Base-by-base conservation (phyloP, 2,888 invertebrate species). In the Rosalia funebris region DNA sequence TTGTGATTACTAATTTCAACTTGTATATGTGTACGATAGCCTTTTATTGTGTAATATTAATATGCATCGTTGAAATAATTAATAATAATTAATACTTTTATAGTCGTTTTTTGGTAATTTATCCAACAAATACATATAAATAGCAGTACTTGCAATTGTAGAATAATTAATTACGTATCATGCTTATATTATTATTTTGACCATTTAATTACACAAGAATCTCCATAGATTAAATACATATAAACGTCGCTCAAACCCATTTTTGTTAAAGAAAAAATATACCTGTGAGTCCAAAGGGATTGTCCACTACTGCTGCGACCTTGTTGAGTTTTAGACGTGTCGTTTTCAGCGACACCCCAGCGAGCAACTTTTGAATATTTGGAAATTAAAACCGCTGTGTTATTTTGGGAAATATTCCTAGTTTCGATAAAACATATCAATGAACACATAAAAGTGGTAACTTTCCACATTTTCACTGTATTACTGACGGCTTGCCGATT, bases 341-440 rank as follows among this genome's bases (percentile, higher is more conserved):
- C 17, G 41, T 71, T 59, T 41, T 64, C 57, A 10, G 63, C 66
- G 11, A 68, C 46, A 15, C 79, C 79, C 75, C 78, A 81, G 65
- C 71, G 74, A 4, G 79, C 73, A 31, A 81, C 81, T 73, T 79
- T 80, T 2, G 80, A 75, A 63, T 81, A 81, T 42, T 78, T 77
- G 0, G 78, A 74, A 62, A 75, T 75, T 50, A 73, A 62, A 60
- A 74, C 62, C 2, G 71, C 63, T 1, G 72, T 64, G 52, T 71
- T 66, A 58, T 73, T 68, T 14, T 58, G 42, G 16, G 70, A 63
- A 59, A 72, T 52, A 64, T 64, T 75, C 66, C 66, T 69, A 36
- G 63, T 52, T 14, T 65, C 57, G 11, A 47, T 62, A n/a, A 45
- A 44, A 64, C 17, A 37, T 20, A 31, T 46, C 34, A 32, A 45